These are phyloP conservation scores for Pterocles burchelli DNA, from an alignment of 2,113 vertebrate genomes.

Conservation along the genomic window DNA sequence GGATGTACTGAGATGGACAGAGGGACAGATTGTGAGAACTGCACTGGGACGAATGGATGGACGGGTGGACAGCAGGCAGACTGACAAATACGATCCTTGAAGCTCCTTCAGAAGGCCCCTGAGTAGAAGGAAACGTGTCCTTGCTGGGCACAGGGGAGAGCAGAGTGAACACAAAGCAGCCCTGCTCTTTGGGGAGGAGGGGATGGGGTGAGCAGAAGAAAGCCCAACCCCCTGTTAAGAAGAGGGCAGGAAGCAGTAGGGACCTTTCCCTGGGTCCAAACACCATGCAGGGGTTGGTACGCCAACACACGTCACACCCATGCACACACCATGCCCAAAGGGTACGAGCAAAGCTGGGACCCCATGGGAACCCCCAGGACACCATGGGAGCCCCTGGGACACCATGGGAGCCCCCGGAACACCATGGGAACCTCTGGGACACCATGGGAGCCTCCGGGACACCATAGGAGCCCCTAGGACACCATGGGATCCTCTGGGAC, in stretches of 20 bases:
- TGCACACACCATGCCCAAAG: not conserved
- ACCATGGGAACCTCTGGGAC: no score
- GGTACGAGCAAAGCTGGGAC: not conserved
- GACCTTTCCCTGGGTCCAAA: not conserved
- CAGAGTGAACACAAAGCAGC: not conserved
- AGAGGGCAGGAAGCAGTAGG: not conserved
- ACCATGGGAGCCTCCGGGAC: no score
- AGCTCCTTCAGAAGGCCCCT: not conserved
- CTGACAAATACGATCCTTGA: fast-evolving
- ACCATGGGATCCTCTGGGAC: no score
- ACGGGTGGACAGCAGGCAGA: not conserved
- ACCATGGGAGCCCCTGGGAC: no score
- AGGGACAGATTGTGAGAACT: not conserved
- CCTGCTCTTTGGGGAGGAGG: not conserved
- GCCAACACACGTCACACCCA: not conserved
- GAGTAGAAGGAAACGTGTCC: not conserved
- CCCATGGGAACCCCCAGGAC: not conserved
- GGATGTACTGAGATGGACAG: not conserved
- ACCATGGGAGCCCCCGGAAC: no score
- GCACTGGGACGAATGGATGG: not conserved
- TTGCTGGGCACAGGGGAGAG: not conserved
- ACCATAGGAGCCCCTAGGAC: no score
- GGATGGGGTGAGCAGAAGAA: not conserved
- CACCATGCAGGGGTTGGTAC: not conserved
- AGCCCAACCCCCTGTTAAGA: not conserved